Evolutionary conservation across 2,797 vertebrate genomes (phyloP).

Genomic region (Rhabdophis nuchalis): DNA sequence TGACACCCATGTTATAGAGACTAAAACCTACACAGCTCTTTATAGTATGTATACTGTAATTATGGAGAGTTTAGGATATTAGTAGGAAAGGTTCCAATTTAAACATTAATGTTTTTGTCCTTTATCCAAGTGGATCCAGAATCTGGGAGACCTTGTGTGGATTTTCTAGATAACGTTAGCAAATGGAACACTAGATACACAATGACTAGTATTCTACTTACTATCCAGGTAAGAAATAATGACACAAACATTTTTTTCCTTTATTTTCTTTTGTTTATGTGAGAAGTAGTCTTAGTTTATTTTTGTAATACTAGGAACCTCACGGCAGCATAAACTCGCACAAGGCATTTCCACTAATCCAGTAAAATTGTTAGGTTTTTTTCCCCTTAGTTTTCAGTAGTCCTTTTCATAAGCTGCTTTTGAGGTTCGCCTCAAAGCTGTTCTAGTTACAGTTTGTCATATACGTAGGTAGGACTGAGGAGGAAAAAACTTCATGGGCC

Average conservation of each 20-base stretch:
- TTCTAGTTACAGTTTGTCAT: background rate
- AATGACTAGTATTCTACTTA: slow-evolving; percentile 42
- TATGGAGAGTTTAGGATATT: background rate
- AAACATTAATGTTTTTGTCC: background rate
- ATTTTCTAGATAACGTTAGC: slow-evolving; percentile 34
- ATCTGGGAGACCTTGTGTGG: slow-evolving; percentile 43
- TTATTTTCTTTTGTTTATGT: background rate
- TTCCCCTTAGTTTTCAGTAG: background rate
- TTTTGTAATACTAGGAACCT: background rate
- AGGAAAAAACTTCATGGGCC: background rate
- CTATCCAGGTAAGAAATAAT: slow-evolving; percentile 44
- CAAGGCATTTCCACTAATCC: background rate
- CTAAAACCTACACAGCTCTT: background rate
- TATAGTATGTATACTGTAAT: background rate
- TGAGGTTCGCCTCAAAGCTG: too few species aligned
- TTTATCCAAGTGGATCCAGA: slow-evolving; percentile 29
- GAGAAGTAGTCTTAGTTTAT: background rate
- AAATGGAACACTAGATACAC: slow-evolving; percentile 40
- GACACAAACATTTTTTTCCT: background rate
- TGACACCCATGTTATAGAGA: background rate
- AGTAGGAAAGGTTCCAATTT: background rate
- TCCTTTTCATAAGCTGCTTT: background rate
- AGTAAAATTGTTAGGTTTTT: background rate
- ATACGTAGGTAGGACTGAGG: background rate
- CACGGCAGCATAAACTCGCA: background rate